Conservation (phyloP, 2,888 invertebrate genomes). For the Dolomedes plantarius region DNA sequence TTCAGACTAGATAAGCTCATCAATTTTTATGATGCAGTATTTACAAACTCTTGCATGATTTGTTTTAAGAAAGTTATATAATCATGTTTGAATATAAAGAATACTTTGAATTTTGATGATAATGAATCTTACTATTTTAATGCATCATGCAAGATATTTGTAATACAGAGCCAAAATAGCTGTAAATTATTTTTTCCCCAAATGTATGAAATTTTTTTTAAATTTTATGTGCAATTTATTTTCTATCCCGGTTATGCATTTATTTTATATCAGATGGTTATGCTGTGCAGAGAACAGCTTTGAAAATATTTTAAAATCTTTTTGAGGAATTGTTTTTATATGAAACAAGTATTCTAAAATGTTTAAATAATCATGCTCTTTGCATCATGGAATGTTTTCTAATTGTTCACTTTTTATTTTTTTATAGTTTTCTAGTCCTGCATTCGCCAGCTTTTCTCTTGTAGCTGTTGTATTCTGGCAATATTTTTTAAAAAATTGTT, state of each 20-base stretch:
- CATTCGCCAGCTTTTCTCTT: conserved; percentile 61
- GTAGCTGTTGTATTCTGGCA: conserved; percentile 62
- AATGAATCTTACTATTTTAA: not conserved
- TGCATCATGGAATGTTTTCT: conserved; percentile 66
- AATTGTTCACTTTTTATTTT: conserved; percentile 57
- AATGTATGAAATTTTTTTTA: not conserved
- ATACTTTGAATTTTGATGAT: not conserved
- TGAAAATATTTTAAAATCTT: conserved; percentile 32
- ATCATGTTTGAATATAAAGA: not conserved
- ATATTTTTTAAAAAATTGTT: conserved; percentile 62
- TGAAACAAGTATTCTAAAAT: conserved; percentile 32
- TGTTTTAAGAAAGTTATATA: not conserved
- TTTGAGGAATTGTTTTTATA: conserved; percentile 26
- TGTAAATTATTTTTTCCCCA: not conserved
- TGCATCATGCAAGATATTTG: not conserved
- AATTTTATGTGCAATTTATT: conserved; percentile 7
- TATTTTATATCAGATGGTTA: conserved; percentile 15
- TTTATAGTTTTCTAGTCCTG: conserved; percentile 64
- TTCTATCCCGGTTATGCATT: conserved; percentile 10
- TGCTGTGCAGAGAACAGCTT: conserved; percentile 12
- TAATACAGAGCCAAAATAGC: conserved; percentile 9
- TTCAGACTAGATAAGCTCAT: not conserved
- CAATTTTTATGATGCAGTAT: not conserved
- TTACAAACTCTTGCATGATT: conserved; percentile 11
- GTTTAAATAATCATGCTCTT: conserved; percentile 42